These are phyloP conservation scores for Dendrolimus houi DNA, from an alignment of 2,888 invertebrate genomes.

Conservation along the genomic window DNA sequence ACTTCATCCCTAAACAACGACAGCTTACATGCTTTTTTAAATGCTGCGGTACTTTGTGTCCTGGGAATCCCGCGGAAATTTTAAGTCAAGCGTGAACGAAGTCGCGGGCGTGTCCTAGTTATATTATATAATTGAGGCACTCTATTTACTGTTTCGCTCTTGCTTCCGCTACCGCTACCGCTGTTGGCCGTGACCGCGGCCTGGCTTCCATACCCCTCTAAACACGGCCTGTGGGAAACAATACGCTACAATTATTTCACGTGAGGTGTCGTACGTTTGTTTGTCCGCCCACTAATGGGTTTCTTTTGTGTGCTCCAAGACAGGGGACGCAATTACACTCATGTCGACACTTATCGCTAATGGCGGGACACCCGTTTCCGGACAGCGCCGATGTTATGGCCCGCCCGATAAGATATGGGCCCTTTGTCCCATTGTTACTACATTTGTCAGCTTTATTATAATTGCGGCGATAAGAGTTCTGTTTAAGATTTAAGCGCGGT, in stretches of 20 bases:
- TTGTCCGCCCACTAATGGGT: background rate
- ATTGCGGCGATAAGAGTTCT: background rate
- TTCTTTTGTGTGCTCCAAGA: background rate
- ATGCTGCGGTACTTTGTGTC: too few relatives aligned
- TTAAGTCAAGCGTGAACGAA: too few relatives aligned
- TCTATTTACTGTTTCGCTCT: too few relatives aligned
- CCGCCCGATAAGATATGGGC: background rate
- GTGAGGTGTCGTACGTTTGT: background rate
- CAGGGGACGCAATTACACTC: background rate
- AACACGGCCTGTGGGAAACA: background rate
- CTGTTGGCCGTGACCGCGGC: too few relatives aligned
- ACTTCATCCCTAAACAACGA: too few relatives aligned
- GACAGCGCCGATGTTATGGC: background rate
- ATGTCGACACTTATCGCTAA: background rate
- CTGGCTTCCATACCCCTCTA: too few relatives aligned
- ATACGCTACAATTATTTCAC: background rate
- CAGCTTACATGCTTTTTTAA: too few relatives aligned
- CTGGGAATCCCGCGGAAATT: too few relatives aligned
- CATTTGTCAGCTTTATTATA: background rate
- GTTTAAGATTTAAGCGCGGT: too few relatives aligned
- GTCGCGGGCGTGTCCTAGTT: too few relatives aligned
- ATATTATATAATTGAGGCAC: too few relatives aligned
- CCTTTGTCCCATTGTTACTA: background rate
- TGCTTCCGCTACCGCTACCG: too few relatives aligned
- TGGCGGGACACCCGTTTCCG: background rate